A percentile compares a stretch with the other conserved stretches of the same genome.
phyloP scores from a whole-genome alignment of 2,113 vertebrate species.

The Misgurnus anguillicaudatus region DNA sequence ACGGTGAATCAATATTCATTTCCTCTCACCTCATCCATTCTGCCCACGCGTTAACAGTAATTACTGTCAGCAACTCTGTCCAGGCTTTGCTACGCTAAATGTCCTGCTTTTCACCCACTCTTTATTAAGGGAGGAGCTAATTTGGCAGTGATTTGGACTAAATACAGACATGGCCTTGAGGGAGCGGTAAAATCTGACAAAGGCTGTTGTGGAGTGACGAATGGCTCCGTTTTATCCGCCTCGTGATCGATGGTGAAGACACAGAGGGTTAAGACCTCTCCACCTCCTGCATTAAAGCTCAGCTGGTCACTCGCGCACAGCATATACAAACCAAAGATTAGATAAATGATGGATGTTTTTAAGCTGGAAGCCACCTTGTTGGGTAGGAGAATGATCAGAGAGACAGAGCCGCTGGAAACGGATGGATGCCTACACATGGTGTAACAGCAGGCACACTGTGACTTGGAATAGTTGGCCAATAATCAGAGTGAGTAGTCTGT shows the following conservation, averaged over 20 bases:
- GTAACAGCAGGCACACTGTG: slow-evolving; percentile 15
- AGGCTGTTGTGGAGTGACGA: slow-evolving; percentile 58
- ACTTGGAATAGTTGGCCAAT: not conserved
- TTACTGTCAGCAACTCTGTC: slow-evolving; percentile 25
- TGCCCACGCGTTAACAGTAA: slow-evolving; percentile 44
- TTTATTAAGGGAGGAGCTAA: slow-evolving; percentile 55
- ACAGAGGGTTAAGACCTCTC: slow-evolving; percentile 45
- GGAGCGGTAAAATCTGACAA: slow-evolving; percentile 46
- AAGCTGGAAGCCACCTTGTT: slow-evolving; percentile 3
- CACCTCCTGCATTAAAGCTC: slow-evolving; percentile 35
- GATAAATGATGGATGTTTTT: slow-evolving; percentile 8
- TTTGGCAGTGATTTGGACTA: slow-evolving; percentile 56
- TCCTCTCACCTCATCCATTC: slow-evolving; percentile 38
- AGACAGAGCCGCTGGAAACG: not conserved
- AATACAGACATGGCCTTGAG: slow-evolving; percentile 32
- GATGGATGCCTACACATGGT: not conserved
- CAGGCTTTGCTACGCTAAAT: slow-evolving; percentile 1
- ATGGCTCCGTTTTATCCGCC: slow-evolving; percentile 51
- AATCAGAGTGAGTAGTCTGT: not conserved
- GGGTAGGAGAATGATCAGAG: not conserved
- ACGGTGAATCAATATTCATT: slow-evolving; percentile 36
- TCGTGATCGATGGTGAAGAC: slow-evolving; percentile 56
- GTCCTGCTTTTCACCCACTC: slow-evolving; percentile 34
- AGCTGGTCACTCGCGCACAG: slow-evolving; percentile 3
- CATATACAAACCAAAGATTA: slow-evolving; percentile 22